phyloP scores from a whole-genome alignment of 2,797 vertebrate species.

The Cephalopachus bancanus region DNA sequence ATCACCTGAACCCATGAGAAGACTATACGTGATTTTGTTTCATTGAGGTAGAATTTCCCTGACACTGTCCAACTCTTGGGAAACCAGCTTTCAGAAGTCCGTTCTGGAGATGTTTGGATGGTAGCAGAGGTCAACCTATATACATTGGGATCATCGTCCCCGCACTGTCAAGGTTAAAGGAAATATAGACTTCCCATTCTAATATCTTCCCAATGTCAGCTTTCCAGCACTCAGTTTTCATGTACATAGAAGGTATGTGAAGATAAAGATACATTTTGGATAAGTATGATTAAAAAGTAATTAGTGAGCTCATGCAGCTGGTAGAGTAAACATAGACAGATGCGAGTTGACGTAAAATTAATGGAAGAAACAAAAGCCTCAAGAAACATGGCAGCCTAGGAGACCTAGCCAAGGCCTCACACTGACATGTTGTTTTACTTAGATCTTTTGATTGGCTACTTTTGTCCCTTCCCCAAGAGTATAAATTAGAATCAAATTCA shows the following conservation, averaged over 20 bases:
- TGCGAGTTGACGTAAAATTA: conserved; percentile 72
- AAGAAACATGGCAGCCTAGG: conserved; percentile 70
- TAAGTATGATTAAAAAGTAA: conserved; percentile 82
- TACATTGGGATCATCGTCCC: not conserved
- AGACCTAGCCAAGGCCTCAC: conserved; percentile 72
- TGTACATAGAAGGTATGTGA: conserved; percentile 62
- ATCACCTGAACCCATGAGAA: not conserved
- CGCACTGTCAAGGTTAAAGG: not conserved
- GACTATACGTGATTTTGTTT: not conserved
- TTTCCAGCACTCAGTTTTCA: conserved; percentile 67
- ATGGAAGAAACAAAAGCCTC: conserved; percentile 80
- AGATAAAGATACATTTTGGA: conserved; percentile 77
- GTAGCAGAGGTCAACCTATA: not conserved
- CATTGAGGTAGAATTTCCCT: not conserved
- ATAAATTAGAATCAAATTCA: conserved; percentile 80
- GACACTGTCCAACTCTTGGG: not conserved
- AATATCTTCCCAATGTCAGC: conserved; percentile 63
- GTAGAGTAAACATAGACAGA: conserved; percentile 80
- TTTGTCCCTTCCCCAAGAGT: conserved; percentile 70
- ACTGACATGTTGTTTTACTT: conserved; percentile 77
- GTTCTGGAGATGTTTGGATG: not conserved
- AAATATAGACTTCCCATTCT: conserved; percentile 64
- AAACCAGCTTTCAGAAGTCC: not conserved
- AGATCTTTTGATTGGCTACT: conserved; percentile 78
- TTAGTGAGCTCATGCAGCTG: conserved; percentile 80